Evolutionary conservation across 2,888 invertebrate genomes (phyloP), one percentile per base, ranked within the genome.

Genomic region (Trypoxylon attenuatum): DNA sequence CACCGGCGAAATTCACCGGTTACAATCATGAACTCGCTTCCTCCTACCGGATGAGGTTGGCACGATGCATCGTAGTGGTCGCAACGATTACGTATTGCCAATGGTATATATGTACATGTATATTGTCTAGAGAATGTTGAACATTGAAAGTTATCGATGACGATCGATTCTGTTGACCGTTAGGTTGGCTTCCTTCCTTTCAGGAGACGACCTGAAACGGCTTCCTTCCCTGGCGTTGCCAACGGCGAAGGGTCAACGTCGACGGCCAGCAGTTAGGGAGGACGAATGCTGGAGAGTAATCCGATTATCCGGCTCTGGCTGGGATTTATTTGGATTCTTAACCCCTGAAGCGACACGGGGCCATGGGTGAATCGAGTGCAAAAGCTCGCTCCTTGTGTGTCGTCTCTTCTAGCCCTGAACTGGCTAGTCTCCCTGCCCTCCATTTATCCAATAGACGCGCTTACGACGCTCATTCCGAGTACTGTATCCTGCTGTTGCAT

Each of bases 261-360:
- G 33, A 33, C 8, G 33, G 33, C 33, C 33, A 10, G 13, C 33
- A 33, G 33, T 10, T 33, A 41, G 19, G 23, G 18, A 53, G 59
- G 22, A 51, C 39, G 60, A 47, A 16, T 10, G 47, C 47, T 33
- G 19, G 16, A n/a, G 47, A 66, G 52, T 68, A 66, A 68, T 68
- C 67, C 55, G 61, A 67, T 68, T 68, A 68, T 43, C 42, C 16
- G 16, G 47, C 51, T 66, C 51, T 27, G 45, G 52, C 51, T 39
- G 56, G 61, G 68, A 66, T 68, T 68, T 66, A 68, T 68, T 68
- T 45, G 56, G 68, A 68, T 66, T 68, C 67, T 68, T 68, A 66
- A 68, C 59, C 52, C 63, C 39, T 13, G 13, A 8, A 8, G 52
- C 38, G 43, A 6, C n/a, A 16, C 27, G 43, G 42, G 15, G 29